Evolutionary conservation across 2,113 vertebrate species (phyloP).

Genomic region (Phylloscopus whistleri): DNA sequence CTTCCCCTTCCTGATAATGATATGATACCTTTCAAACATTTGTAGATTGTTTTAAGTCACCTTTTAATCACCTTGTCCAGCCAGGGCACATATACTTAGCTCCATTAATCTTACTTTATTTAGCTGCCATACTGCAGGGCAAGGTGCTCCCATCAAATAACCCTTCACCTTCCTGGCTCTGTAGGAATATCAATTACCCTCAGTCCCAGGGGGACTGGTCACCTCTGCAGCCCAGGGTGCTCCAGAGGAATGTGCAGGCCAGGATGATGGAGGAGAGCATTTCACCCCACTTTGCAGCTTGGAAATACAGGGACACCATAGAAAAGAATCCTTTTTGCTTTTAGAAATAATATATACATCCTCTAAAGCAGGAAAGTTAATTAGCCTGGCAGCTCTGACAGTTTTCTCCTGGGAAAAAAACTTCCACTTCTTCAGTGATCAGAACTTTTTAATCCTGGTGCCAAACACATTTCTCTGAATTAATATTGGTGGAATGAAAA

Average conservation of each 20-base stretch:
- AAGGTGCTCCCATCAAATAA: not conserved
- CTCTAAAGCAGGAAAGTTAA: not conserved
- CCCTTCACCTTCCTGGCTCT: not conserved
- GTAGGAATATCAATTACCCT: not conserved
- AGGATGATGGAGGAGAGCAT: not conserved
- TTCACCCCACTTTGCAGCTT: not conserved
- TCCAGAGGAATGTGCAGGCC: accelerated
- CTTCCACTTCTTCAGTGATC: not conserved
- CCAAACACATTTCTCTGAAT: slow-evolving; percentile 26
- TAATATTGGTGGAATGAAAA: slow-evolving; percentile 39
- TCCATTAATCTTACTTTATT: slow-evolving; percentile 14
- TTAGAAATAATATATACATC: not conserved
- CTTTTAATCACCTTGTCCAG: slow-evolving; percentile 12
- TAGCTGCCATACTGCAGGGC: not conserved
- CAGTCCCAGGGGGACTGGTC: not conserved
- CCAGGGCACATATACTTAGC: not conserved
- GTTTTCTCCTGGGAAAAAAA: slow-evolving; percentile 8
- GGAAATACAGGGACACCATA: not conserved
- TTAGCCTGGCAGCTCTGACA: not conserved
- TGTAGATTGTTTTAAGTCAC: not conserved
- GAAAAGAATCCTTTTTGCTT: not conserved
- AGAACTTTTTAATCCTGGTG: slow-evolving; percentile 19
- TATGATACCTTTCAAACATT: not conserved
- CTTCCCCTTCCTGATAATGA: not conserved
- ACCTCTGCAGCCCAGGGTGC: not conserved